Evolutionary conservation across 2,797 vertebrate genomes (phyloP), one percentile per base, ranked within the genome.

Genomic region (Parauchenoglanis ngamensis): DNA sequence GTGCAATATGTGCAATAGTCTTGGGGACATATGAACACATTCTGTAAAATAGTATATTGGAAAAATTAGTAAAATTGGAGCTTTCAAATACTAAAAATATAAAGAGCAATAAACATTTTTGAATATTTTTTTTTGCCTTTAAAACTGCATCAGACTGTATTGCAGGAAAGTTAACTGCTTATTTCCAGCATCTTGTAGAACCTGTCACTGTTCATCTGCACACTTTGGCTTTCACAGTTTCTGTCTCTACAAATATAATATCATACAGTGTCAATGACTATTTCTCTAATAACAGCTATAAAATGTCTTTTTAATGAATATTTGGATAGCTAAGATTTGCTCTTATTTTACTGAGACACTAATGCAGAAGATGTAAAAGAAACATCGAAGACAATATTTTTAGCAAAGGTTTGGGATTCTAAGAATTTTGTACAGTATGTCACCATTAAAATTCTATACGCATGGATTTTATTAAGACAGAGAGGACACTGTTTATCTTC

Each of bases 401-500:
- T 77, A 77, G 25, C 7, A 77, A 77, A 31, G 75, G 40, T 46
- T 54, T 52, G 25, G 46, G 46, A 4, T 73, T 73, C 2, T 76
- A 76, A 77, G 49, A 8, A 77, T 77, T 54, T 15, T 17, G 12
- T 28, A 28, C 73, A 52, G 7, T 52, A n/a, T 11, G 3, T 3
- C 40, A 8, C 12, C 49, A 77, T 77, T 77, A 77, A 56, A 56
- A 54, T 77, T 77, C n/a, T 31, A 77, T 31, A 31, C 7, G n/a
- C 52, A 77, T 77, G 7, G 15, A 54, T 40, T 86, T 23, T 56
- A 56, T 78, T 56, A 85, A 85, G 15, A 65, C n/a, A 87, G 81
- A 75, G 21, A 75, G 44, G 72, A 75, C 70, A 72, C 72, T 49
- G 49, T 76, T 76, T 31, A 56, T 44, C 40, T 63, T 56, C 28